phyloP scores from a whole-genome alignment of 2,797 vertebrate genomes.

The Manis crassicaudata region DNA sequence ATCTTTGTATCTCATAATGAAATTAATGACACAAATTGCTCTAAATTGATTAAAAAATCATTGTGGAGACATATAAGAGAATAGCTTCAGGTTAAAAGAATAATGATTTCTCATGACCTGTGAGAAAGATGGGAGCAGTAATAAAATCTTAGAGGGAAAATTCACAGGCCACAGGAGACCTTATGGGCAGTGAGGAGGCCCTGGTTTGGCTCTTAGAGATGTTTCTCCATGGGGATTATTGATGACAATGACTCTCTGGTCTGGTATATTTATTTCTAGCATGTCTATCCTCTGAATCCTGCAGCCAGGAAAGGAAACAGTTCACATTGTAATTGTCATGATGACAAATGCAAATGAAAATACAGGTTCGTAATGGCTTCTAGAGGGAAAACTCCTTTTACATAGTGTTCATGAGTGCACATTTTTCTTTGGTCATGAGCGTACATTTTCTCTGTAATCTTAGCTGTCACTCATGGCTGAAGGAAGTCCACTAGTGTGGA shows the following conservation, averaged over 20 bases:
- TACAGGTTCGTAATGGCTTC: background rate
- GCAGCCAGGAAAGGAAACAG: background rate
- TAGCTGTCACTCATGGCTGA: background rate
- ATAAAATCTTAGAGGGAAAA: background rate
- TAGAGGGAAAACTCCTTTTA: background rate
- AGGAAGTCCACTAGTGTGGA: background rate
- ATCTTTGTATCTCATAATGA: background rate
- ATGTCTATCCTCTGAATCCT: background rate
- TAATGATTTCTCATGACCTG: background rate
- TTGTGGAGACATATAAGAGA: background rate
- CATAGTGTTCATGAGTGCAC: background rate
- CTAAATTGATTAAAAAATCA: conserved; percentile 11
- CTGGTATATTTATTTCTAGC: background rate
- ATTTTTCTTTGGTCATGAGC: background rate
- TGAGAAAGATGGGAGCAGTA: background rate
- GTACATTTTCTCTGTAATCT: background rate
- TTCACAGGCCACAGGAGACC: accelerated
- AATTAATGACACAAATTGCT: background rate
- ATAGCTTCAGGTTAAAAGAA: background rate
- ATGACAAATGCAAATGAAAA: conserved; percentile 14
- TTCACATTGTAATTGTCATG: conserved; percentile 18
- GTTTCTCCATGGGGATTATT: background rate
- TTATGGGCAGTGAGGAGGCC: accelerated
- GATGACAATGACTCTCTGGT: background rate
- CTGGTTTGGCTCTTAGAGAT: background rate